phyloP scores from a whole-genome alignment of 2,113 vertebrate genomes.

The Pygoscelis adeliae region DNA sequence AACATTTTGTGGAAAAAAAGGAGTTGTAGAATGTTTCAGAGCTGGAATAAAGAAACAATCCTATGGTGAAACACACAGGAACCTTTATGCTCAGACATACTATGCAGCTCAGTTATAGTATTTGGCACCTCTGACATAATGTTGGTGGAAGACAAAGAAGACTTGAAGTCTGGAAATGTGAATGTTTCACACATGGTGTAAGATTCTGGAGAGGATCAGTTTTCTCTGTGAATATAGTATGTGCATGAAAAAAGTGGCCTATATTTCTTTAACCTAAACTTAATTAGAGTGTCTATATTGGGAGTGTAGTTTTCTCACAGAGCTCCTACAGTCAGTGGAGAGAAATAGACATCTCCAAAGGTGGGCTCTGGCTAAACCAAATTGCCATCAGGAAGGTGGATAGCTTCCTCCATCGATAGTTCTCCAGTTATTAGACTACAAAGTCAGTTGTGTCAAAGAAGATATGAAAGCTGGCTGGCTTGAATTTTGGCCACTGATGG shows the following conservation, averaged over 20 bases:
- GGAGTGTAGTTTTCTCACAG: background rate
- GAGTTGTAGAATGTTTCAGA: background rate
- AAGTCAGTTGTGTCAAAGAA: background rate
- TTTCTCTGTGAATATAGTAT: background rate
- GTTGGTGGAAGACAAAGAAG: background rate
- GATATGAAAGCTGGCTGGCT: background rate
- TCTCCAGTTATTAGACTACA: background rate
- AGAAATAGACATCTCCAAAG: background rate
- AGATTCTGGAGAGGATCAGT: background rate
- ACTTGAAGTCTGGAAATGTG: background rate
- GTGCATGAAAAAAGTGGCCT: background rate
- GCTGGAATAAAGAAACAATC: background rate
- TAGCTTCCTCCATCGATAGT: background rate
- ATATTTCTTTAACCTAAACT: background rate
- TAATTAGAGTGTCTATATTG: background rate
- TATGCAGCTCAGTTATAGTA: background rate
- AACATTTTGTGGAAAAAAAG: background rate
- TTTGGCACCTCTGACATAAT: background rate
- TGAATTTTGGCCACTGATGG: background rate
- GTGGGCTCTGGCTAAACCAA: background rate
- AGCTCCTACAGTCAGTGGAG: background rate
- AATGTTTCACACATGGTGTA: background rate
- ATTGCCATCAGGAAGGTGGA: background rate
- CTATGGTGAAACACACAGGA: background rate
- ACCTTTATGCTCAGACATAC: background rate